Evolutionary conservation across 2,797 vertebrate genomes (phyloP).

Genomic region (Setipinna tenuifilis): DNA sequence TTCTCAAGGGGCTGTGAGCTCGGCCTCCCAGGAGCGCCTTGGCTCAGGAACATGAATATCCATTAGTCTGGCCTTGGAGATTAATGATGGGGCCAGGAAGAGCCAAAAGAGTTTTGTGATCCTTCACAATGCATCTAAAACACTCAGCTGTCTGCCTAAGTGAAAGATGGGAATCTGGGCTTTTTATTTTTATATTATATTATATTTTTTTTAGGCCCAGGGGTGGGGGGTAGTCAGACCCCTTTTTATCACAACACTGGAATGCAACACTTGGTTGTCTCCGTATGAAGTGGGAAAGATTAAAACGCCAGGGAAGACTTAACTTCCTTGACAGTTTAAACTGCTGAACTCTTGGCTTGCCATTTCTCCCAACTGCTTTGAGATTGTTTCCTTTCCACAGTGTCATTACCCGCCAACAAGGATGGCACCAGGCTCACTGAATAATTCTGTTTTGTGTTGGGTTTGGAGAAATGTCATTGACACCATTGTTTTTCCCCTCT

Average conservation of each 20-base stretch:
- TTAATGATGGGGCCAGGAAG: constrained; percentile 69
- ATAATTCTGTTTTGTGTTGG: constrained; percentile 82
- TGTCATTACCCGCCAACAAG: constrained; percentile 76
- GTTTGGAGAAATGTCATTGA: constrained; percentile 76
- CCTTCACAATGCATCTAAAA: constrained; percentile 62
- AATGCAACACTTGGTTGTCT: constrained; percentile 35
- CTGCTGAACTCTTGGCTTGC: constrained; percentile 69
- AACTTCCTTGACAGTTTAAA: constrained; percentile 73
- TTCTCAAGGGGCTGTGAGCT: constrained; percentile 61
- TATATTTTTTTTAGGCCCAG: not conserved
- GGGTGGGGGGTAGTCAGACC: constrained; percentile 37
- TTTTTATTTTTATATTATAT: constrained; percentile 18
- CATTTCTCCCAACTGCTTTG: constrained; percentile 71
- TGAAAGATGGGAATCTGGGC: not conserved
- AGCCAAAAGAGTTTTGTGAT: constrained; percentile 66
- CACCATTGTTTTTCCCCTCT: constrained; percentile 72
- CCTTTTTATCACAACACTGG: constrained; percentile 47
- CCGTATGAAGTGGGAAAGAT: constrained; percentile 62
- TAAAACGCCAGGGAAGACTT: constrained; percentile 76
- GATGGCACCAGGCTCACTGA: constrained; percentile 71
- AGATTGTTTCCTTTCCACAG: constrained; percentile 74
- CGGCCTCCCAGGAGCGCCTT: constrained; percentile 69
- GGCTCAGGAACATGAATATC: constrained; percentile 75
- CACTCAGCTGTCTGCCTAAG: constrained; percentile 27
- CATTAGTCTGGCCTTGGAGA: constrained; percentile 75